Evolutionary conservation across 2,888 invertebrate species (phyloP).

Genomic region (Agrotis puta): DNA sequence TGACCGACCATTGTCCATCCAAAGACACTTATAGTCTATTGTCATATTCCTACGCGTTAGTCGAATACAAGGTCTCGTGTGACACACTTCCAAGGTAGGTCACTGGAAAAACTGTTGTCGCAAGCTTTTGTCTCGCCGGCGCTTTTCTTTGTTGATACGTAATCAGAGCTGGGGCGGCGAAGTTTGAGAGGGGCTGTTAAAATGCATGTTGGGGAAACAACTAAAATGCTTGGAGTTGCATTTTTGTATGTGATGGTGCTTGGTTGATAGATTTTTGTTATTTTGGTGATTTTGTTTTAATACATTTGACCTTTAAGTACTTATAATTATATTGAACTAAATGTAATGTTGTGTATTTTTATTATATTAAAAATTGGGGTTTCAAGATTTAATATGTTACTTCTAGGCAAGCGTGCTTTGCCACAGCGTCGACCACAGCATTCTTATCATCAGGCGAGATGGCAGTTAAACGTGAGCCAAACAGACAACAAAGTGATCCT

Average conservation of each 20-base stretch:
- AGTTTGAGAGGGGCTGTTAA: conserved; percentile 29
- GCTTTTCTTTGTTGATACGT: conserved; percentile 53
- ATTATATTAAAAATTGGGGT: too few species aligned
- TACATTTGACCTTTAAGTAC: too few species aligned
- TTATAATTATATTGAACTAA: too few species aligned
- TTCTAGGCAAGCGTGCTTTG: too few species aligned
- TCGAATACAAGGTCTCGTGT: conserved; percentile 38
- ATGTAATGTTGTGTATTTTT: too few species aligned
- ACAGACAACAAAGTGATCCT: too few species aligned
- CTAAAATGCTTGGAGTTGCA: background rate
- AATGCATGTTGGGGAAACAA: conserved; percentile 6
- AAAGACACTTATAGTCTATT: conserved; percentile 43
- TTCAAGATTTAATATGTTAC: too few species aligned
- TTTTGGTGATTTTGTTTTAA: background rate
- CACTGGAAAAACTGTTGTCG: conserved; percentile 58
- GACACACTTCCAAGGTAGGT: conserved; percentile 62
- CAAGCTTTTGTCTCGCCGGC: conserved; percentile 55
- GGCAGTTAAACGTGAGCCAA: too few species aligned
- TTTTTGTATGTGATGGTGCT: background rate
- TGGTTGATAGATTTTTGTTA: background rate
- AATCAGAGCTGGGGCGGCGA: conserved; percentile 37
- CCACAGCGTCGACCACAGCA: too few species aligned
- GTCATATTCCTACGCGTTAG: conserved; percentile 36
- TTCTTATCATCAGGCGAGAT: too few species aligned
- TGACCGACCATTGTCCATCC: conserved; percentile 31